Conservation (phyloP, 2,797 vertebrate species). For the Gobio occitaniae region DNA sequence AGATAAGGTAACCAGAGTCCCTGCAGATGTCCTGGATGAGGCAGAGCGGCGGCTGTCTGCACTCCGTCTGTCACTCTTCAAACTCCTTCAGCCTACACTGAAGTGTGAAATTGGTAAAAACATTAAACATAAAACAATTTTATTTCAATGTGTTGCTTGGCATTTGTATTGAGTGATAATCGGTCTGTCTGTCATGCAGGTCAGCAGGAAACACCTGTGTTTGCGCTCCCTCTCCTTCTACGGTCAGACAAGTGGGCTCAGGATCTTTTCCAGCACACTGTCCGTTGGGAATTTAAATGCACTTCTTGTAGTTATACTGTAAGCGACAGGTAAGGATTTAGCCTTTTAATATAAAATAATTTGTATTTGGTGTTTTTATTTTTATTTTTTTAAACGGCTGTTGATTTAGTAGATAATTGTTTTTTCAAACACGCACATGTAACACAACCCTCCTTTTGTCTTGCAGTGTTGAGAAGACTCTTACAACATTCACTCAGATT, state of each 20-base stretch:
- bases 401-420: not conserved
- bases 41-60: conserved; percentile 78
- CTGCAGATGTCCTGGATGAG: conserved; percentile 73
- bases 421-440: not conserved
- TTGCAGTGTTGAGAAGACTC: conserved; percentile 79
- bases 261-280: conserved; percentile 81
- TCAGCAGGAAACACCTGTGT: conserved; percentile 86
- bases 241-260: conserved; percentile 77
- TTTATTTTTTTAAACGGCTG: not conserved
- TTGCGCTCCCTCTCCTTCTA: conserved; percentile 88
- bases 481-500: conserved; percentile 87
- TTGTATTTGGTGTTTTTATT: not conserved
- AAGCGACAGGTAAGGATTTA: conserved; percentile 76
- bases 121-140: not conserved
- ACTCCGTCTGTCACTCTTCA: conserved; percentile 81
- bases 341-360: not conserved
- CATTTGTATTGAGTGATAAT: not conserved
- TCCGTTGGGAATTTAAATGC: conserved; percentile 88
- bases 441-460: conserved; percentile 6
- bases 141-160: not conserved
- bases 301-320: conserved; percentile 78
- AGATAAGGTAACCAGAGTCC: conserved; percentile 66
- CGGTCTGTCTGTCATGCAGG: conserved; percentile 73
- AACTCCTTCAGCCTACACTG: conserved; percentile 82
- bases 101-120: conserved; percentile 85